A percentile compares a stretch with the other conserved stretches of the same genome.
These are phyloP conservation scores for Leucopsar rothschildi DNA, from an alignment of 2,113 vertebrate genomes.

Conservation along the genomic window DNA sequence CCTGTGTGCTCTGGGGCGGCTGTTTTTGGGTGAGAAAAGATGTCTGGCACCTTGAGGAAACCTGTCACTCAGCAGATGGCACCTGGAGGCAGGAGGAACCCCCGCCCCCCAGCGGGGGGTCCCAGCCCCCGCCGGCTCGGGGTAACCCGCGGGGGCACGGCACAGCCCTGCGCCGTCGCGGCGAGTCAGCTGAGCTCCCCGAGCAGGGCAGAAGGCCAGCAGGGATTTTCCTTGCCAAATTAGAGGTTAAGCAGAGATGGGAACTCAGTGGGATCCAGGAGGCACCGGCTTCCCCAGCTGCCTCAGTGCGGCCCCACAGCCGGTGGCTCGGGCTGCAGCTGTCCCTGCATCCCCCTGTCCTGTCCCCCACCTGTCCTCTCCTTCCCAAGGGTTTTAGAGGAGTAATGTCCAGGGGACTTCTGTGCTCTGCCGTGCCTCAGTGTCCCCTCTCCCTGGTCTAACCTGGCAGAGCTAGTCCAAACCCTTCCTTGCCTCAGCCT, in stretches of 20 bases:
- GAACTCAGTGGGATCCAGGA: constrained; percentile 9
- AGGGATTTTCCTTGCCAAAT: constrained; percentile 50
- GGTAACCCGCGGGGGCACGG: neutral
- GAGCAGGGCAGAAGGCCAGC: constrained; percentile 47
- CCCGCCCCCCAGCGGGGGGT: fast-evolving
- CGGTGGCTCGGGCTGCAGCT: neutral
- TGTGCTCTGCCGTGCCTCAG: neutral
- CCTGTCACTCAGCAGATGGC: neutral
- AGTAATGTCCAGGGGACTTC: neutral
- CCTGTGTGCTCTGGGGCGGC: neutral
- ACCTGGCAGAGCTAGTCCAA: neutral
- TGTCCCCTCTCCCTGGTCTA: neutral
- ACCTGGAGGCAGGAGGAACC: neutral
- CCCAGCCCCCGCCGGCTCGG: fast-evolving
- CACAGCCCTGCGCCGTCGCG: neutral
- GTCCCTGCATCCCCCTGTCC: neutral
- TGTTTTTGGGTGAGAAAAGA: neutral
- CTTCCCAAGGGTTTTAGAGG: neutral
- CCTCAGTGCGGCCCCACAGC: neutral
- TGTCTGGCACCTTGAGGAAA: neutral
- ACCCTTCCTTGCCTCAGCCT: neutral
- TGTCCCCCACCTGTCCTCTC: neutral
- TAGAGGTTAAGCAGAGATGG: constrained; percentile 33
- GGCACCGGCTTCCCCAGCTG: neutral
- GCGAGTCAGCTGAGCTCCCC: constrained; percentile 39